phyloP scores from a whole-genome alignment of 2,797 vertebrate genomes.

The Acipenser oxyrinchus region DNA sequence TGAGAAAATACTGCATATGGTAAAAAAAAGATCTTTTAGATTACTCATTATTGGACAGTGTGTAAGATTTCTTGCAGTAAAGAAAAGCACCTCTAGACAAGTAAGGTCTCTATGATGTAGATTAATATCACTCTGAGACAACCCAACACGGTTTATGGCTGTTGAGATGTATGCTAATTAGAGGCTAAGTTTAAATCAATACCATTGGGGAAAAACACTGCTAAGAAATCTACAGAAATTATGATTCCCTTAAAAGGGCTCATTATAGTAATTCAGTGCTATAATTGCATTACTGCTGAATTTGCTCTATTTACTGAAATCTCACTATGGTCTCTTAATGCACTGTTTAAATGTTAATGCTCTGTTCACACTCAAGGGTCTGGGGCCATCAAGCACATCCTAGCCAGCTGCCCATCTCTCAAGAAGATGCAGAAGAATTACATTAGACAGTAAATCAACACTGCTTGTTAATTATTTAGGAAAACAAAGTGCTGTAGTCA shows the following conservation, averaged over 20 bases:
- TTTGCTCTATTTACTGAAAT: conserved; percentile 40
- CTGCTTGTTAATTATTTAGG: conserved; percentile 52
- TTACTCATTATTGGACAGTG: conserved; percentile 37
- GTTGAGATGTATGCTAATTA: conserved; percentile 41
- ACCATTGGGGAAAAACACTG: conserved; percentile 34
- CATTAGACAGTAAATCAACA: conserved; percentile 50
- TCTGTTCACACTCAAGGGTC: conserved; percentile 37
- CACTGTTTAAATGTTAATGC: conserved; percentile 48
- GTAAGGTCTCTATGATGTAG: conserved; percentile 28
- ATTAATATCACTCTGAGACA: conserved; percentile 41
- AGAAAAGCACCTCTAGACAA: conserved; percentile 31
- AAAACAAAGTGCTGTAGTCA: conserved; percentile 51
- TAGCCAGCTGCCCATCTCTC: conserved; percentile 28
- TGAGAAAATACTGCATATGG: conserved; percentile 16
- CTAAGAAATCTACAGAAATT: conserved; percentile 36
- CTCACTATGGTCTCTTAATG: conserved; percentile 31
- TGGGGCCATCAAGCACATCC: conserved; percentile 31
- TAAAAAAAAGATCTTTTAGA: conserved; percentile 13
- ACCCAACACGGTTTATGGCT: conserved; percentile 29
- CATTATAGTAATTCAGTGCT: conserved; percentile 38
- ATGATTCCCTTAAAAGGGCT: conserved; percentile 32
- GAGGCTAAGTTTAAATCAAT: conserved; percentile 41
- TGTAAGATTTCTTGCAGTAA: conserved; percentile 33
- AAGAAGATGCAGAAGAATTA: conserved; percentile 43
- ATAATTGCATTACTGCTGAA: conserved; percentile 30